Conservation (phyloP, 1,140 invertebrate species). For the Euglossa dilemma region DNA sequence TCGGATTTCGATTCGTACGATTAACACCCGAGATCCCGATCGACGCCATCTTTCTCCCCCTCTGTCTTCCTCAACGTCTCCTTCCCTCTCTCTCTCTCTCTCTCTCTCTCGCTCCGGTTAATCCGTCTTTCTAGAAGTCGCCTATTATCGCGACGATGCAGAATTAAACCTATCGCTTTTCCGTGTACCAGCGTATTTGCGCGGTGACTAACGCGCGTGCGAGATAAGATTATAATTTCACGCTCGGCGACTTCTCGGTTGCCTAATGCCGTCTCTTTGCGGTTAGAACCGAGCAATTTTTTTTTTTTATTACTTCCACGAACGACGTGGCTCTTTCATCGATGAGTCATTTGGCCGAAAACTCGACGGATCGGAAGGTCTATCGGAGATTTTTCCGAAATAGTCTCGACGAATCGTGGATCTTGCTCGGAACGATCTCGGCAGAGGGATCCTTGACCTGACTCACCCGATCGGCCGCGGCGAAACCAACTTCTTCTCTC, state of each 20-base stretch:
- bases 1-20: slow-evolving; percentile 31
- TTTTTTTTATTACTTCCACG: slow-evolving; percentile 9
- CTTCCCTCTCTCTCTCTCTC: fast-evolving
- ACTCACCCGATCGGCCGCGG: slow-evolving; percentile 33
- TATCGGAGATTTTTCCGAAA: not conserved
- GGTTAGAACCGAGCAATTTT: not conserved
- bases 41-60: not conserved
- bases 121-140: not conserved
- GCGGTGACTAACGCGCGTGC: slow-evolving; percentile 51
- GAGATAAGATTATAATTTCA: slow-evolving; percentile 64
- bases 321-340: not conserved
- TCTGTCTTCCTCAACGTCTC: too few species aligned
- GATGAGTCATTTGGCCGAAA: not conserved
- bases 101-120: not conserved
- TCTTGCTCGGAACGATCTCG: slow-evolving; percentile 23
- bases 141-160: slow-evolving; percentile 35
- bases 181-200: slow-evolving; percentile 48
- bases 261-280: slow-evolving; percentile 37
- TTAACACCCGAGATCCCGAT: not conserved
- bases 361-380: too few species aligned
- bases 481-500: slow-evolving; percentile 17
- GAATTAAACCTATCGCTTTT: slow-evolving; percentile 46
- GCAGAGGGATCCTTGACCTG: slow-evolving; percentile 48
- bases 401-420: slow-evolving; percentile 10
- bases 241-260: slow-evolving; percentile 43